Conservation (phyloP, 2,888 invertebrate genomes). For the Thymelicus sylvestris region DNA sequence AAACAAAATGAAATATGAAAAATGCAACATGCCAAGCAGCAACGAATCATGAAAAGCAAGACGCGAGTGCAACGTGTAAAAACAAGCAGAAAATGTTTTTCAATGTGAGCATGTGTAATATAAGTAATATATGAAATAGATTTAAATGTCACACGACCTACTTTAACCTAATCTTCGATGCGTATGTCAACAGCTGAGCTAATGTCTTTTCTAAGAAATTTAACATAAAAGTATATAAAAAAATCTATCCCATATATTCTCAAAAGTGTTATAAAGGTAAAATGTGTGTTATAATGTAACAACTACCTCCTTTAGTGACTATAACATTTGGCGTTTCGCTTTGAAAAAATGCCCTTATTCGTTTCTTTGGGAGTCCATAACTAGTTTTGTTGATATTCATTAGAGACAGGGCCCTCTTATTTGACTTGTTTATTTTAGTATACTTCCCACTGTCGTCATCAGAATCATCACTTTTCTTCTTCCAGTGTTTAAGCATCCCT, state of each 20-base stretch:
- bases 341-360: conserved; percentile 75
- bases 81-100: conserved; percentile 34
- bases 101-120: conserved; percentile 40
- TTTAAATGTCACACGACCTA: conserved; percentile 16
- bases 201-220: no score
- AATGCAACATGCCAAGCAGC: conserved; percentile 43
- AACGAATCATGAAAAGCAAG: conserved; percentile 21
- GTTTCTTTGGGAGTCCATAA: conserved; percentile 67
- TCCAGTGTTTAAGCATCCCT: conserved; percentile 69
- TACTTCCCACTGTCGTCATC: conserved; percentile 79
- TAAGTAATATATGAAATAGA: conserved; percentile 44
- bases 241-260: conserved; percentile 24
- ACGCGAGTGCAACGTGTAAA: conserved; percentile 33
- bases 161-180: no score
- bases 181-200: no score
- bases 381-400: conserved; percentile 70
- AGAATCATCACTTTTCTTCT: conserved; percentile 70
- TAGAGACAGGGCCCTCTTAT: conserved; percentile 75
- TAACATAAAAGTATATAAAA: no score
- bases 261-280: conserved; percentile 37
- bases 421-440: conserved; percentile 78
- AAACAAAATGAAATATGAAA: conserved; percentile 49
- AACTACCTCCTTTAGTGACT: conserved; percentile 83
- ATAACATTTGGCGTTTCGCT: conserved; percentile 78
- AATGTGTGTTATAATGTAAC: conserved; percentile 32